Evolutionary conservation across 2,797 vertebrate species (phyloP).

Genomic region (Xenopus petersii): DNA sequence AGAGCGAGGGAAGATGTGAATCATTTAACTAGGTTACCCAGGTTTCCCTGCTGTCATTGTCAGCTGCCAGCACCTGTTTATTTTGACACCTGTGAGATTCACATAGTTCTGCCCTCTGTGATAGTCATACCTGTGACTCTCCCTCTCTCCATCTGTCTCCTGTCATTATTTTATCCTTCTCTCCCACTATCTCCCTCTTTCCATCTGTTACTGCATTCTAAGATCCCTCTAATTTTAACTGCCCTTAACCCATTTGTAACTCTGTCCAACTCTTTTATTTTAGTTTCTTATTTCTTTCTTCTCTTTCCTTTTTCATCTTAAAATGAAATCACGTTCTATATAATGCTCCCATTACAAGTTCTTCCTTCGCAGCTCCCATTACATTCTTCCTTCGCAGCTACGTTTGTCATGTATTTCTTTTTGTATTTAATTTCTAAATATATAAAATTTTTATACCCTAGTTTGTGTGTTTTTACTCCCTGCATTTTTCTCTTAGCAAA

Average conservation of each 20-base stretch:
- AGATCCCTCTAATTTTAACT: constrained; percentile 7
- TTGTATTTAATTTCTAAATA: too few species aligned
- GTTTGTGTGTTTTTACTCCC: too few species aligned
- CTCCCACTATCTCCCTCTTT: constrained; percentile 28
- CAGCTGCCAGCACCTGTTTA: constrained; percentile 22
- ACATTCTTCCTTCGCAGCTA: too few species aligned
- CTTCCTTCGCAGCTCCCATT: too few species aligned
- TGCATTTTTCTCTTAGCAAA: too few species aligned
- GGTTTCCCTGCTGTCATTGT: constrained; percentile 9
- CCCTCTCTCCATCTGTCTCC: constrained; percentile 31
- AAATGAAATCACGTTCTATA: too few species aligned
- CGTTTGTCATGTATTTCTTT: too few species aligned
- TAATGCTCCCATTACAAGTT: too few species aligned
- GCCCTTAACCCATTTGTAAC: constrained; percentile 1
- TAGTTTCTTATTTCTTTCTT: too few species aligned
- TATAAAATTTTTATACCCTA: too few species aligned
- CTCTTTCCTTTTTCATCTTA: too few species aligned
- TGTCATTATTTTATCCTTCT: constrained; percentile 25
- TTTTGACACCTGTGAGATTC: constrained; percentile 18
- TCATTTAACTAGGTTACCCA: background rate
- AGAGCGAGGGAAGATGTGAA: background rate
- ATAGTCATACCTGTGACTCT: constrained; percentile 37
- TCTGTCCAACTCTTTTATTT: background rate
- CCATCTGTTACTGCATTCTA: constrained; percentile 17
- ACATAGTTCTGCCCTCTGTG: constrained; percentile 15